Percentiles rank a stretch among this genome's conserved stretches.
phyloP scores from a whole-genome alignment of 2,888 invertebrate species.

The Drosophila quinaria region DNA sequence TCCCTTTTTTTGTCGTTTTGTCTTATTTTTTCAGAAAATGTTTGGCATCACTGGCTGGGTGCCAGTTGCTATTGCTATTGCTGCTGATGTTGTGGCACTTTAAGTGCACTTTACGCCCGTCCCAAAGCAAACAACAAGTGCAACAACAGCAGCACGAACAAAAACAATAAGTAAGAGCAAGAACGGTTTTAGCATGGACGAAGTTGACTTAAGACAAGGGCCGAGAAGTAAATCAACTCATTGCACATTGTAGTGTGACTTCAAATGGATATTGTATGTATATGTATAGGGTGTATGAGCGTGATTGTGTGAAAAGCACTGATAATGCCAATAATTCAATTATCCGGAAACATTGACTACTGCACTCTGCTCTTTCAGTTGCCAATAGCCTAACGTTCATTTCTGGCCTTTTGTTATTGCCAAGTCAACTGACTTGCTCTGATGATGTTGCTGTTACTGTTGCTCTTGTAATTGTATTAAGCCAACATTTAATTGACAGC shows the following conservation, averaged over 20 bases:
- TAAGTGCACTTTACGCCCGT: conserved; percentile 68
- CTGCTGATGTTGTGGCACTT: conserved; percentile 55
- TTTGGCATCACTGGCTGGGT: no score
- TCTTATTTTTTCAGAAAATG: no score
- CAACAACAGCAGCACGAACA: conserved; percentile 35
- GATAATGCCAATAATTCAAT: conserved; percentile 78
- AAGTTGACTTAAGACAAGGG: conserved; percentile 10
- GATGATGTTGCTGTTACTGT: conserved; percentile 22
- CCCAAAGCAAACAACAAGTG: conserved; percentile 57
- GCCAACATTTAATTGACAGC: conserved; percentile 59
- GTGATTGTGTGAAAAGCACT: conserved; percentile 48
- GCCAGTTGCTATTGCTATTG: conserved; percentile 29
- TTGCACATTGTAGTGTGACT: conserved; percentile 67
- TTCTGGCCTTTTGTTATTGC: conserved; percentile 62
- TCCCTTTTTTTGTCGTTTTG: no score
- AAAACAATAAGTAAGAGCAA: conserved; percentile 20
- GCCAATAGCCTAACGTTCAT: conserved; percentile 18
- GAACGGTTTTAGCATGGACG: neutral
- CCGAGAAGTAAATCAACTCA: conserved; percentile 68
- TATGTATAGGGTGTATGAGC: conserved; percentile 13
- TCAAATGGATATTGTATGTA: conserved; percentile 9
- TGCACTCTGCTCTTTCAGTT: conserved; percentile 6
- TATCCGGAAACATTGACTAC: conserved; percentile 55
- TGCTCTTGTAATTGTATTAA: conserved; percentile 44
- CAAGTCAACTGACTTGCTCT: conserved; percentile 53